These are phyloP conservation scores for Ennomos fuscantarius DNA, from an alignment of 2,888 invertebrate genomes.

Conservation along the genomic window DNA sequence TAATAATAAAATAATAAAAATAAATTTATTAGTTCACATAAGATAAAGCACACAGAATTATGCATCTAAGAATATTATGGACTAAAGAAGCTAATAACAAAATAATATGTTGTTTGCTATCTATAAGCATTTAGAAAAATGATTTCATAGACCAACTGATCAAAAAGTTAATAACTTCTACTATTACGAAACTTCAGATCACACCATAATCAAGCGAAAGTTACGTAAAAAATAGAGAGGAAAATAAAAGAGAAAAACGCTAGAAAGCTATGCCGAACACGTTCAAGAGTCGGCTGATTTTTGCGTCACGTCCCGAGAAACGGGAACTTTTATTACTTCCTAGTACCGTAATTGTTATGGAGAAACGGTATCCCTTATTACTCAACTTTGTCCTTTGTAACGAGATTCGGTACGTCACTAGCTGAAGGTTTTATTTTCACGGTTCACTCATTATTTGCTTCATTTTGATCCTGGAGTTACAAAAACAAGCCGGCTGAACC, in stretches of 20 bases:
- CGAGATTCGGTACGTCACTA: constrained; percentile 50
- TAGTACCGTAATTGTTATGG: constrained; percentile 77
- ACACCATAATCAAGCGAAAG: constrained; percentile 44
- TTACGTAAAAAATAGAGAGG: constrained; percentile 47
- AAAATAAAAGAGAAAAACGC: constrained; percentile 57
- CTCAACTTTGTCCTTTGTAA: constrained; percentile 67
- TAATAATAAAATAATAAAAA: too few relatives aligned
- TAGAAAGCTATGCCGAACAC: constrained; percentile 71
- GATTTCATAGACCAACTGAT: background rate
- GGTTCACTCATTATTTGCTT: background rate
- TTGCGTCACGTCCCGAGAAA: constrained; percentile 74
- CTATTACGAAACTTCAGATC: constrained; percentile 18
- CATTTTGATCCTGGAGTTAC: too few relatives aligned
- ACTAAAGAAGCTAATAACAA: too few relatives aligned
- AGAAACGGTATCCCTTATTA: constrained; percentile 71
- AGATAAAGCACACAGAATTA: too few relatives aligned
- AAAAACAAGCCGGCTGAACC: too few relatives aligned
- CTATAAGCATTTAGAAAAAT: background rate
- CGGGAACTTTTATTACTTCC: constrained; percentile 81
- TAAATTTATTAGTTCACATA: too few relatives aligned
- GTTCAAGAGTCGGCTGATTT: constrained; percentile 72
- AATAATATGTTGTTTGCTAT: constrained; percentile 1
- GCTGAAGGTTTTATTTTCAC: constrained; percentile 40
- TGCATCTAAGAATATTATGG: too few relatives aligned
- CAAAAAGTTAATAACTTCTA: constrained; percentile 13